Percentiles rank a stretch among this genome's conserved stretches.
These are phyloP conservation scores for Andricus curvator DNA, from an alignment of 2,888 invertebrate species.

Conservation along the genomic window DNA sequence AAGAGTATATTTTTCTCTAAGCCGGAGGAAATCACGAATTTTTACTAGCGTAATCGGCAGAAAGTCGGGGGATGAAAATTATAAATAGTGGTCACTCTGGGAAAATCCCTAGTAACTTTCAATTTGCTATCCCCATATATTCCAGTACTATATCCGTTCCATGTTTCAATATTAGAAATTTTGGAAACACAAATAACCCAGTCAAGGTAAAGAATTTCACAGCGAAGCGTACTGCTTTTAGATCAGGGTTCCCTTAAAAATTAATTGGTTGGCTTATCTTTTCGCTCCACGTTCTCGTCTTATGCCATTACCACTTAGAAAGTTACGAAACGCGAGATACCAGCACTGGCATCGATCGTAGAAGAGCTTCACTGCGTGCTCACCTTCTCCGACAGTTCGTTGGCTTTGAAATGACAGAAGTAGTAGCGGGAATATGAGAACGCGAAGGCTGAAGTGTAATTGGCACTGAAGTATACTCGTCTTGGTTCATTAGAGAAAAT, in stretches of 20 bases:
- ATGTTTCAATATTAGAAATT: background rate
- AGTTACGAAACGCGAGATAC: slow-evolving; percentile 53
- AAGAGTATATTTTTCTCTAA: no score
- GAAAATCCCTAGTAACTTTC: background rate
- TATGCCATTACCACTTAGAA: slow-evolving; percentile 53
- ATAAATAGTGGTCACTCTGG: no score
- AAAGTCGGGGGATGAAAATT: no score
- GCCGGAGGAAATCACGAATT: no score
- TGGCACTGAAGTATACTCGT: slow-evolving; percentile 77
- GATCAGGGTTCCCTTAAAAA: slow-evolving; percentile 60
- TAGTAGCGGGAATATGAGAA: slow-evolving; percentile 73
- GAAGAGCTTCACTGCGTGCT: slow-evolving; percentile 53
- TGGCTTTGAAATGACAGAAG: slow-evolving; percentile 75
- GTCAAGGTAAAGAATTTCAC: background rate
- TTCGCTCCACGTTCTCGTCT: slow-evolving; percentile 62
- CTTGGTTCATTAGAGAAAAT: slow-evolving; percentile 79
- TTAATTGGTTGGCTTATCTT: slow-evolving; percentile 74
- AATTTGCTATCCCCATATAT: background rate
- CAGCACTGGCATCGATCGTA: slow-evolving; percentile 66
- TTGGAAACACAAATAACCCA: background rate
- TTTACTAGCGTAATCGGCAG: no score
- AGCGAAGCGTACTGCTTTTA: background rate
- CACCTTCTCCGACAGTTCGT: slow-evolving; percentile 64
- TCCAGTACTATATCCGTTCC: background rate
- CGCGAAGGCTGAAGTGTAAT: slow-evolving; percentile 75